These are phyloP conservation scores for Ceyx cyanopectus DNA, from an alignment of 2,113 vertebrate genomes.

Conservation along the genomic window DNA sequence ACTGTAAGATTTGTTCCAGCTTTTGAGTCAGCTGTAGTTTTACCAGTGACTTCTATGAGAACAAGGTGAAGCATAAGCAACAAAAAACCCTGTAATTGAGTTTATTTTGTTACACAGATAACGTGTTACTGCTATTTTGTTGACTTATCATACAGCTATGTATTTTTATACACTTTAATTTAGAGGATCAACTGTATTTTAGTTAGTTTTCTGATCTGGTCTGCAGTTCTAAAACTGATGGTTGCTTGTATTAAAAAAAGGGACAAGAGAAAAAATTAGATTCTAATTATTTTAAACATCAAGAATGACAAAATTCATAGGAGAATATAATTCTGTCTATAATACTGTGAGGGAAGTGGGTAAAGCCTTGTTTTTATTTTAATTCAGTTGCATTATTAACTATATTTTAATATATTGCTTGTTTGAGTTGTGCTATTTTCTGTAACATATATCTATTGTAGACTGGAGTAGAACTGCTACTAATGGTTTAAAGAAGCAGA, in stretches of 20 bases:
- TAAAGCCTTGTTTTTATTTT: conserved; percentile 22
- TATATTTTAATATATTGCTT: conserved; percentile 48
- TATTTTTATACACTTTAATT: not conserved
- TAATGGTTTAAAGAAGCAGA: conserved; percentile 84
- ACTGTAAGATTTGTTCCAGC: not conserved
- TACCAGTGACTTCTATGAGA: not conserved
- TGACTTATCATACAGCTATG: not conserved
- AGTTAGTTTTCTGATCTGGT: not conserved
- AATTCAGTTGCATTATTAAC: conserved; percentile 17
- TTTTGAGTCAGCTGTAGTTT: not conserved
- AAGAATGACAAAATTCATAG: not conserved
- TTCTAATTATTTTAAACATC: not conserved
- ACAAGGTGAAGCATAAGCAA: not conserved
- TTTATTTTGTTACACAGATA: not conserved
- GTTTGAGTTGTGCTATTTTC: conserved; percentile 55
- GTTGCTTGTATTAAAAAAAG: not conserved
- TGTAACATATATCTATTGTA: conserved; percentile 65
- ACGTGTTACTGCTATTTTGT: not conserved
- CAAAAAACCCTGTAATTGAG: not conserved
- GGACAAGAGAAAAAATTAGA: not conserved
- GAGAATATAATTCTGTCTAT: not conserved
- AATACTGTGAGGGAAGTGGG: not conserved
- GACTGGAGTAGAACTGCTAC: conserved; percentile 86
- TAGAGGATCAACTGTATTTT: not conserved
- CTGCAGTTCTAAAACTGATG: not conserved